Base-by-base conservation (phyloP, 2,797 vertebrate species). In the Poecilia picta region DNA sequence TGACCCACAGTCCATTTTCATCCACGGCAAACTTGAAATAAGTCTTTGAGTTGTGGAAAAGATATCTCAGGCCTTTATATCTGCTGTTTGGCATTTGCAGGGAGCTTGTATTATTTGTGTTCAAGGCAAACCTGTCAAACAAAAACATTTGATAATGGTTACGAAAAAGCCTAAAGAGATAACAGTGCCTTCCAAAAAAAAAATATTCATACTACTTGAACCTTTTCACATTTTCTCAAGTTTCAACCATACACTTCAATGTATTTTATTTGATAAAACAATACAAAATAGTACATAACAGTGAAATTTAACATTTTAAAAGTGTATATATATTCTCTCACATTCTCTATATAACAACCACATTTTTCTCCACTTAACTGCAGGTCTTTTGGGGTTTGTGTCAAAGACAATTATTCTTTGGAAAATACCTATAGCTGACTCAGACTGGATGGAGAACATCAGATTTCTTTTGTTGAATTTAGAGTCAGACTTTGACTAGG, bases 11-110 rank as follows among this genome's bases (percentile, higher is more conserved):
- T 2, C 96, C 97, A 25, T 96, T 96, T 91, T 98, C 97, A 84
- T 98, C 98, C 75, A 95, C 96, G 4, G 97, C 96, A 64, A 98
- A 74, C 49, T 97, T 97, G 93, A 98, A 98, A 86, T 98, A 98
- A 0, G 98, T 98, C 95, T 98, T 98, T n/a, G 97, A 97, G 87
- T 97, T 97, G 18, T 81, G 87, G 76, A 98, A 98, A 79, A 98
- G 97, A 87, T 98, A 98, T 78, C 91, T 95, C 75, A 96, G 94
- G 72, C 95, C 93, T 0, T 95, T 91, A 90, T 96, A 95, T 47
- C 96, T 94, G 82, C 97, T 95, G 15, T 96, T 93, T 68, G 94
- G 81, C 47, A 98, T 94, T 49, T 64, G 80, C 87, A 98, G 90
- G 0, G 71, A 83, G n/a, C 83, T 85, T 75, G 85, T 80, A 0